Base-by-base conservation (phyloP, 30 jellyfish, hydroid and myxozoan species). In the Hydra vulgaris region DNA sequence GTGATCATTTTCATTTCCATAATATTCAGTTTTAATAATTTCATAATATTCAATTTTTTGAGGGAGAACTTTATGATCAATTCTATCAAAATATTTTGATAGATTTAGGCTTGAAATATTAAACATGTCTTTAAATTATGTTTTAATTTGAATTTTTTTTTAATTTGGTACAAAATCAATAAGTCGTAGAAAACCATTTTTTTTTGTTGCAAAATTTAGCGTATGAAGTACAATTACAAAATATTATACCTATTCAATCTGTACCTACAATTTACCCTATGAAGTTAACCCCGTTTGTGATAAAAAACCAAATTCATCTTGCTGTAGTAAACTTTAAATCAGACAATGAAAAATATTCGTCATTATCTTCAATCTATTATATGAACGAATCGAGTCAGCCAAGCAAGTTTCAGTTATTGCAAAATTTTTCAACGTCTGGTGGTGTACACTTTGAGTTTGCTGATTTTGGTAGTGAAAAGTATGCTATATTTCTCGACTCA, bases 391-490 rank as follows among this genome's bases (percentile, higher is more conserved):
- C 40, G 7, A 74, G 70, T 78, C 8, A 40, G n/a, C 80, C 72
- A 54, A 26, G 78, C 12, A 67, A 66, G 16, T 90, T 90, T 76
- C 76, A 52, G 1, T 23, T 66, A 74, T 27, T 74, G 23, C 95
- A 85, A 75, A 68, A 56, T 18, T 82, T 90, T 66, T 52, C 83
- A 17, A 79, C 92, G 15, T 73, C 89, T n/a, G 97, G 94, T 25
- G 90, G 89, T 55, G 77, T 85, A 18, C 95, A 86, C 74, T 90
- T 90, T 79, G 83, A 85, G 27, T 90, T 15, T 70, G 88, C 79
- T 18, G 89, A 90, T 26, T 71, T 82, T 27, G 88, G 85, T 15
- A 73, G 7, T 74, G 87, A 90, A 26, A 86, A 86, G 67, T 86
- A 53, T 73, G 92, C 82, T 25, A 81, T 86, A 1, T 85, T 90